Conservation (phyloP, 2,113 vertebrate species). For the Prunella himalayana region DNA sequence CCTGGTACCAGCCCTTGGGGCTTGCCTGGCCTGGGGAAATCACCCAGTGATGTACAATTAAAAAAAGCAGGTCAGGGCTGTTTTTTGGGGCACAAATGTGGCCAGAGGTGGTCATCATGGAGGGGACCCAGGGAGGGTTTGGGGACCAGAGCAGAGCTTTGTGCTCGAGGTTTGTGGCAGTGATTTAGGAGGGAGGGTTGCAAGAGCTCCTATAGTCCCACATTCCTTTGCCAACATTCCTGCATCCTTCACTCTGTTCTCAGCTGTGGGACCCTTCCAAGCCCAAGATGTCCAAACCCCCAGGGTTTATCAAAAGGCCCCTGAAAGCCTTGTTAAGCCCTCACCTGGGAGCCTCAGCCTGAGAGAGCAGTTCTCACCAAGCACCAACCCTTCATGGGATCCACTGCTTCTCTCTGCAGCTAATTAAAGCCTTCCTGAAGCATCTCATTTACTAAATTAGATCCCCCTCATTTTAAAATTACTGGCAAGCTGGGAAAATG, state of each 20-base stretch:
- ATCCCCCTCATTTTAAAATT: not conserved
- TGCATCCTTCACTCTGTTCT: not conserved
- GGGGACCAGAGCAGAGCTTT: not conserved
- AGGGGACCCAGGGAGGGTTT: not conserved
- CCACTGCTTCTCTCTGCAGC: not conserved
- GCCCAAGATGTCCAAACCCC: not conserved
- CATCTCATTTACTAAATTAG: slow-evolving; percentile 21
- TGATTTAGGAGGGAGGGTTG: not conserved
- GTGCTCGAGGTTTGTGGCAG: rapidly evolving
- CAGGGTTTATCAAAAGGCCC: not conserved
- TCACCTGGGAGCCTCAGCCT: not conserved
- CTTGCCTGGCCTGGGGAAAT: not conserved
- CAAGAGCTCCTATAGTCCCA: not conserved
- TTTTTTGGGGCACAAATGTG: not conserved
- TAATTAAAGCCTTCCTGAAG: slow-evolving; percentile 11
- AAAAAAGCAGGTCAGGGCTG: not conserved
- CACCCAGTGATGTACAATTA: not conserved
- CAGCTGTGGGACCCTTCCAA: not conserved
- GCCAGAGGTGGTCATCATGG: rapidly evolving
- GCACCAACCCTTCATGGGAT: not conserved
- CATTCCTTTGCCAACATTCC: not conserved
- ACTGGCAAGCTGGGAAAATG: not conserved
- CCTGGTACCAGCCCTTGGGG: rapidly evolving
- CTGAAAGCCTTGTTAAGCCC: not conserved
- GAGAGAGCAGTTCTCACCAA: not conserved